phyloP scores from a whole-genome alignment of 2,888 invertebrate species.

The Gortyna flavago region DNA sequence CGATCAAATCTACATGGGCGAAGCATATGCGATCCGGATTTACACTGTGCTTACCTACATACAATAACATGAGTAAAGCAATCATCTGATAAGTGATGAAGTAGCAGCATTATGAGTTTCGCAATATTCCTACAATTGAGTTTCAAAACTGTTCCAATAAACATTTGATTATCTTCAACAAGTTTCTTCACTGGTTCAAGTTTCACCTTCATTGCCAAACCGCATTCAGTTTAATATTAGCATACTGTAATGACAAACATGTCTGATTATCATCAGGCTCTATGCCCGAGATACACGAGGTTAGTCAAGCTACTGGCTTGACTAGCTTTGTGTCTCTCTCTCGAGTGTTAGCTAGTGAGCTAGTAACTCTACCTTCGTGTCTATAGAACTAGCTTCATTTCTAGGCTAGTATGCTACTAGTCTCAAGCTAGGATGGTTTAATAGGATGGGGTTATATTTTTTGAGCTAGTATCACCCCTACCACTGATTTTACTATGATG shows the following conservation, averaged over 20 bases:
- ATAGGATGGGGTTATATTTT: background rate
- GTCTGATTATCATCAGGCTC: conserved; percentile 57
- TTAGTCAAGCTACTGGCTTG: background rate
- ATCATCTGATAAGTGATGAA: conserved; percentile 41
- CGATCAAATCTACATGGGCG: conserved; percentile 2
- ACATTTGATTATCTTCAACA: conserved; percentile 38
- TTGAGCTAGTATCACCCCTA: too few relatives aligned
- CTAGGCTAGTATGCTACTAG: background rate
- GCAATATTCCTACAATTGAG: conserved; percentile 28
- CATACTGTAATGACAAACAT: conserved; percentile 50
- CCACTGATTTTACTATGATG: background rate
- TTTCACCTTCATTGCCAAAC: conserved; percentile 53
- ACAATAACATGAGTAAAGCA: conserved; percentile 32
- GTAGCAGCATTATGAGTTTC: conserved; percentile 4
- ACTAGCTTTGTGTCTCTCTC: background rate
- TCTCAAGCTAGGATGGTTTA: background rate
- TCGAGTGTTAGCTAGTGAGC: background rate
- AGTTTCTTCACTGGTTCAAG: conserved; percentile 28
- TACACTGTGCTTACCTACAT: conserved; percentile 18
- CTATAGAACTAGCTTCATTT: background rate
- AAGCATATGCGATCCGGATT: conserved; percentile 8
- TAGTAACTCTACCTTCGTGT: background rate
- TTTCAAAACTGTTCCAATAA: conserved; percentile 26
- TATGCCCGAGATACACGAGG: conserved; percentile 11
- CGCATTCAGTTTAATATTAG: conserved; percentile 29